These are phyloP conservation scores for Amphibalanus amphitrite DNA, from an alignment of 1,140 invertebrate genomes.

Conservation along the genomic window DNA sequence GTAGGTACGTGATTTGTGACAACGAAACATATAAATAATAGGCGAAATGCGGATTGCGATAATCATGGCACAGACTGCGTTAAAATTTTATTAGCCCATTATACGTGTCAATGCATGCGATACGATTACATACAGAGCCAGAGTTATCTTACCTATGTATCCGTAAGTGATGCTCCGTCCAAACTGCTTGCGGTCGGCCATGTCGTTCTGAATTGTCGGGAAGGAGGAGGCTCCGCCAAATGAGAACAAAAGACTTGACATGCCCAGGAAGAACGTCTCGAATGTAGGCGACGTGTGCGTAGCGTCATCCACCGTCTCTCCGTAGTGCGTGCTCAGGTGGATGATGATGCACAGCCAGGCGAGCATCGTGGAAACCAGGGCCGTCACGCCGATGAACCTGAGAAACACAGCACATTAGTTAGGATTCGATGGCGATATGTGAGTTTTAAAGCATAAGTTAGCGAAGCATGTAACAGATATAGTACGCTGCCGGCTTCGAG, in stretches of 20 bases:
- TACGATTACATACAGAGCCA: too few relatives aligned
- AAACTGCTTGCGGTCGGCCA: slow-evolving; percentile 21
- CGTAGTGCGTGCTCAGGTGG: not conserved
- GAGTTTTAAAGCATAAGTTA: too few relatives aligned
- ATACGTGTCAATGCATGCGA: too few relatives aligned
- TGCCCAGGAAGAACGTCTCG: slow-evolving; percentile 38
- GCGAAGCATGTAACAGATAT: too few relatives aligned
- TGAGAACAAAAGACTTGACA: slow-evolving; percentile 44
- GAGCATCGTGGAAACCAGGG: not conserved
- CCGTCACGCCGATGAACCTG: not conserved
- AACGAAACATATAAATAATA: slow-evolving; percentile 41
- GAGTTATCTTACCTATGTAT: slow-evolving; percentile 15
- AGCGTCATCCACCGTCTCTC: not conserved
- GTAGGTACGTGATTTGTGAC: slow-evolving; percentile 28
- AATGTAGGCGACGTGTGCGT: slow-evolving; percentile 17
- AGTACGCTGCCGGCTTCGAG: too few relatives aligned
- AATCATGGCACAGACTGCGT: too few relatives aligned
- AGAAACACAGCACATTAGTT: too few relatives aligned
- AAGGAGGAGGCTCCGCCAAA: slow-evolving; percentile 48
- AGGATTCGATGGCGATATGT: too few relatives aligned
- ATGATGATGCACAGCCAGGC: not conserved
- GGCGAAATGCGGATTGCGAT: not conserved
- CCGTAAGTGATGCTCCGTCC: slow-evolving; percentile 18
- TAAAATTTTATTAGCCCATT: too few relatives aligned
- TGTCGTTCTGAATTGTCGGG: slow-evolving; percentile 50